Base-by-base conservation (phyloP, 30 jellyfish, hydroid and myxozoan genomes). In the Rhopilema esculentum region DNA sequence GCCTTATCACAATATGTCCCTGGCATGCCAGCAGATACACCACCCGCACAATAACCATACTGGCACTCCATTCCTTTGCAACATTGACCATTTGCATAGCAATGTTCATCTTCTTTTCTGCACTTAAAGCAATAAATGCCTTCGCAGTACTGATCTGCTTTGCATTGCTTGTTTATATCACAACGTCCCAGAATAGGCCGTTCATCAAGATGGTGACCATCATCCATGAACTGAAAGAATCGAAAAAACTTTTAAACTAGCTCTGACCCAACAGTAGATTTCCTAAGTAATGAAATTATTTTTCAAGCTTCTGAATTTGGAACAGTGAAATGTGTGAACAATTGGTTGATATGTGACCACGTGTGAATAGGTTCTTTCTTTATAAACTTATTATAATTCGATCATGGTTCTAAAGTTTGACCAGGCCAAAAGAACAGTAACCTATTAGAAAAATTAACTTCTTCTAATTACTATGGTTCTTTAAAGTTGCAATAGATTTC, bases 11-110 rank as follows among this genome's bases (percentile, higher is more conserved):
- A 94, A 69, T 73, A 94, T 71, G 98, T 94, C 0, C 98, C 98
- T 8, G 98, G 97, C 84, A 83, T 94, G 12, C 98, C 98, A 0
- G 96, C 97, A n/a, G 80, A 68, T 4, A 80, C 95, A 1, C 97
- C 98, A 52, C 69, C 75, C 0, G 95, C 87, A 50, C 98, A 94
- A 71, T 82, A 63, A 0, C 98, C 98, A 84, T 89, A 94, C 68
- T 94, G 98, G 76, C 98, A 94, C 51, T 86, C 98, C 49, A 92
- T 31, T 27, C 97, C 97, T 23, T 89, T 82, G 85, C 98, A 94
- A 78, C 98, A 94, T 50, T 87, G 97, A 0, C 98, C 98, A 30
- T 83, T 94, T 18, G 96, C 93, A 66, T 84, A 92, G 77, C 98
- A 94, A 63, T 83, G 94, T 24, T 89, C 97, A 1, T 94, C 97